A percentile compares a stretch with the other conserved stretches of the same genome.
Conservation (phyloP, 2,113 vertebrate genomes). For the Zonotrichia leucophrys region DNA sequence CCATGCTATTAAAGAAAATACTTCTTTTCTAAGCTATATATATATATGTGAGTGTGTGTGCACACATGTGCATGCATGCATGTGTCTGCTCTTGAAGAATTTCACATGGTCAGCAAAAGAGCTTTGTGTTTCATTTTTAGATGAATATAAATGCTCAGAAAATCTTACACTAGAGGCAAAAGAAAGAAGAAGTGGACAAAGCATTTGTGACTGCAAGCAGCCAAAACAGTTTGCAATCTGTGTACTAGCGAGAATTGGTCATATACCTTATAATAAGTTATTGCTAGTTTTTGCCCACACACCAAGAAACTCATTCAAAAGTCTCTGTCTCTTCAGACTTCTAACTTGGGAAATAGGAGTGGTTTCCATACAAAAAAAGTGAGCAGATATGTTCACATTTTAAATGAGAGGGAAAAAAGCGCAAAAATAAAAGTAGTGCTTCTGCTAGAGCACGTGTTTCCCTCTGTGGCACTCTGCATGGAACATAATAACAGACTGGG, state of each 20-base stretch:
- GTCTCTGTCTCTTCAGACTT: conserved; percentile 9
- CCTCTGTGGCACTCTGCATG: background rate
- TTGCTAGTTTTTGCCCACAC: conserved; percentile 23
- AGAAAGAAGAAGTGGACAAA: conserved; percentile 8
- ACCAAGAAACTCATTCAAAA: conserved; percentile 20
- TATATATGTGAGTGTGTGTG: rapidly evolving
- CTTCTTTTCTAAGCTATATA: background rate
- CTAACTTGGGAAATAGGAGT: background rate
- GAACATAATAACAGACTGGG: background rate
- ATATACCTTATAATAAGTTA: background rate
- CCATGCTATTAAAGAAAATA: background rate
- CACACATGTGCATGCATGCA: rapidly evolving
- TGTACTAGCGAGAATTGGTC: background rate
- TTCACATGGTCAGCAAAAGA: conserved; percentile 7
- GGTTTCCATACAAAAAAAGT: background rate
- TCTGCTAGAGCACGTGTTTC: background rate
- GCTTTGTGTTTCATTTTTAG: background rate
- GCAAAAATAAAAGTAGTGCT: background rate
- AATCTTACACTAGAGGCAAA: background rate
- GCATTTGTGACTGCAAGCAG: background rate
- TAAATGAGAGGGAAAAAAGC: background rate
- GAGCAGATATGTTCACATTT: background rate
- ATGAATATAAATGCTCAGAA: background rate
- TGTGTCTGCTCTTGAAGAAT: background rate
- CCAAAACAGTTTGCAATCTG: background rate